Evolutionary conservation across 2,113 vertebrate species (phyloP).

Genomic region (Mesocricetus auratus): DNA sequence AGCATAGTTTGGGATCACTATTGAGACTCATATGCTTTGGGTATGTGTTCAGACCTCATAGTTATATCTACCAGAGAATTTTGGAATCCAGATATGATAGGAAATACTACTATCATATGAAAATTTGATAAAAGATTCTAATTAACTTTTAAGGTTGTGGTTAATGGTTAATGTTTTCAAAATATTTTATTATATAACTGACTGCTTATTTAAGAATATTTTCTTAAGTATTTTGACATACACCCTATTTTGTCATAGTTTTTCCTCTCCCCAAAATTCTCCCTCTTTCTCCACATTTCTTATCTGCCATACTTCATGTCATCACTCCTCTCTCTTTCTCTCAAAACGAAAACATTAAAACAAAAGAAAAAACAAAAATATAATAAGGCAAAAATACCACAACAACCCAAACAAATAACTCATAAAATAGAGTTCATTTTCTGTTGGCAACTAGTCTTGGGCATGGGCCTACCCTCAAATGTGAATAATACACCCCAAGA

Average conservation of each 20-base stretch:
- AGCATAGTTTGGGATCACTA: neutral
- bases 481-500: neutral
- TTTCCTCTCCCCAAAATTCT: neutral
- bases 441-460: neutral
- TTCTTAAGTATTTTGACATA: neutral
- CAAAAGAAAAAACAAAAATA: neutral
- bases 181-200: neutral
- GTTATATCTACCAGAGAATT: neutral
- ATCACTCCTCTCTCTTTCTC: neutral
- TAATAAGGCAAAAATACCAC: neutral
- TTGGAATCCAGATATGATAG: neutral
- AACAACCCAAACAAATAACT: neutral
- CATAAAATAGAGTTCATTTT: neutral
- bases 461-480: too few species aligned
- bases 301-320: neutral
- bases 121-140: neutral
- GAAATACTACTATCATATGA: neutral
- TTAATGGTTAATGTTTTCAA: neutral
- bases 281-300: neutral
- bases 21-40: neutral
- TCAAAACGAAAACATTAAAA: neutral
- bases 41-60: neutral
- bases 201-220: neutral
- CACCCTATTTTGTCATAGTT: neutral
- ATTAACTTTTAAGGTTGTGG: neutral